Percentiles rank a stretch among this genome's conserved stretches.
phyloP scores from a whole-genome alignment of 2,797 vertebrate genomes.

The Propithecus deckenii region DNA sequence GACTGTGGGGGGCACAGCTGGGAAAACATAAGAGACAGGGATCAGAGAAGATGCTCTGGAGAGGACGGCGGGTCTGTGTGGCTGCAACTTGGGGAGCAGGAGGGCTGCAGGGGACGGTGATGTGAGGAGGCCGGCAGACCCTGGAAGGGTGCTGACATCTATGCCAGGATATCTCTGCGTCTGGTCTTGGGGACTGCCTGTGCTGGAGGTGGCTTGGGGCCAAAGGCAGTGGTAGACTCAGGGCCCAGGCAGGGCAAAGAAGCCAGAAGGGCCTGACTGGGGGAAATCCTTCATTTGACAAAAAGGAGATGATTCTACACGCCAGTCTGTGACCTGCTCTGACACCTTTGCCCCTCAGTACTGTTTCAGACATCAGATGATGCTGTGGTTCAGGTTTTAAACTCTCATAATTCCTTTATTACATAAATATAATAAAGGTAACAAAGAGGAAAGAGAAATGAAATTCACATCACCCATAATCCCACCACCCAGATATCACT shows the following conservation, averaged over 20 bases:
- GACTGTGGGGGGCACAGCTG: background rate
- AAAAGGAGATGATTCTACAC: background rate
- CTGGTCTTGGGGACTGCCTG: background rate
- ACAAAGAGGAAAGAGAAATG: conserved; percentile 13
- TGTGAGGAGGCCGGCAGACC: background rate
- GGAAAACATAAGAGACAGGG: background rate
- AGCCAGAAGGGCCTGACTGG: background rate
- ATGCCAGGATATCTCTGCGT: background rate
- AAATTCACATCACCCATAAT: background rate
- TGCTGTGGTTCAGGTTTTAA: conserved; percentile 20
- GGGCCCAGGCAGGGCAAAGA: background rate
- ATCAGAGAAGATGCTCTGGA: background rate
- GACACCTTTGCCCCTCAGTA: background rate
- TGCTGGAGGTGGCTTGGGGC: background rate
- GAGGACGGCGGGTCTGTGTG: background rate
- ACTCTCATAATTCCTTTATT: background rate
- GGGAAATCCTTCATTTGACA: background rate
- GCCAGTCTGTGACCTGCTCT: background rate
- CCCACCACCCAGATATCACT: background rate
- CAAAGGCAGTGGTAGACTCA: background rate
- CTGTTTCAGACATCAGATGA: background rate
- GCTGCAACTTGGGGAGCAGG: background rate
- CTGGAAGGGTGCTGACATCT: background rate
- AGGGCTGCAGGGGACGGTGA: background rate
- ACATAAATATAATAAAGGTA: background rate